These are phyloP conservation scores for Paralichthys olivaceus DNA, from an alignment of 2,113 vertebrate species.

Conservation along the genomic window DNA sequence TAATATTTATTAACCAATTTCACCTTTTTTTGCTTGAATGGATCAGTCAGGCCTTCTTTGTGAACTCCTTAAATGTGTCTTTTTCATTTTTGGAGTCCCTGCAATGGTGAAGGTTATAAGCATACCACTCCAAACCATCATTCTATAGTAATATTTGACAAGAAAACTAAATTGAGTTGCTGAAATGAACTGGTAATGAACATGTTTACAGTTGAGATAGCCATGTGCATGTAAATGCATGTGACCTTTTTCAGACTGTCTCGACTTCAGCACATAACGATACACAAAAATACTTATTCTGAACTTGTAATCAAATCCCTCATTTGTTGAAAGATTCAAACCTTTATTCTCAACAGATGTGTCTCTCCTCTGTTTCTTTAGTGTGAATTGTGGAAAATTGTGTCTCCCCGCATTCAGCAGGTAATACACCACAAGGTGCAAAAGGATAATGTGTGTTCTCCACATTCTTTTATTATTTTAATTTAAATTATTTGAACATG, in stretches of 20 bases:
- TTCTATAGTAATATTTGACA: too few relatives aligned
- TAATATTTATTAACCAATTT: too few relatives aligned
- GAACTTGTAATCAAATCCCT: not conserved
- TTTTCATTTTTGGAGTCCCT: too few relatives aligned
- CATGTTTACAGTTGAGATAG: not conserved
- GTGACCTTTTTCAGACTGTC: not conserved
- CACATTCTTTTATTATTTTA: conserved; percentile 1
- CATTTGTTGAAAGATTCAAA: not conserved
- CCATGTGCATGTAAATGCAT: not conserved
- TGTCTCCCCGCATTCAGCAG: conserved; percentile 66
- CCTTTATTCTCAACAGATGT: conserved; percentile 20
- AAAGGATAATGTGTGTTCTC: conserved; percentile 32
- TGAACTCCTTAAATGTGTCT: too few relatives aligned
- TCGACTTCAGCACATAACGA: not conserved
- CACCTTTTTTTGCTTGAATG: too few relatives aligned
- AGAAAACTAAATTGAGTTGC: not conserved
- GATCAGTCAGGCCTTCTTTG: too few relatives aligned
- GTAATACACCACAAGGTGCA: conserved; percentile 47
- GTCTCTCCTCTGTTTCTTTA: conserved; percentile 64
- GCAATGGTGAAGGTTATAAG: too few relatives aligned
- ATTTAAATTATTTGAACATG: conserved; percentile 16
- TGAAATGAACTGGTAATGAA: not conserved
- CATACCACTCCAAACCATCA: too few relatives aligned
- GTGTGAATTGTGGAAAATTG: conserved; percentile 75
- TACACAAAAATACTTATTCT: not conserved